Percentiles rank a stretch among this genome's conserved stretches.
phyloP scores from a whole-genome alignment of 2,888 invertebrate genomes.

The Rhagonycha lutea region DNA sequence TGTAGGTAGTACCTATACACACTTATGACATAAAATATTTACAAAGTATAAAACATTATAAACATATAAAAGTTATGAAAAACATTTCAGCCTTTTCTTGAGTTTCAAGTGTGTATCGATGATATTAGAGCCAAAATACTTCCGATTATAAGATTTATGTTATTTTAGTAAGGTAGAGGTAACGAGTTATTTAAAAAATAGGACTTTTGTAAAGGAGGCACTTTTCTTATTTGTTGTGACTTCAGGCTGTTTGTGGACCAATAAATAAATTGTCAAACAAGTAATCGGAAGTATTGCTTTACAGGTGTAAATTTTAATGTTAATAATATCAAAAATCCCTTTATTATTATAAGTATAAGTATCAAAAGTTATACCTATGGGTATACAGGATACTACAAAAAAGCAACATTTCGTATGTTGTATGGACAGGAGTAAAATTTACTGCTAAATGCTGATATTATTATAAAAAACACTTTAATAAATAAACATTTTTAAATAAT shows the following conservation, averaged over 20 bases:
- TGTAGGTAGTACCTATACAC: not conserved
- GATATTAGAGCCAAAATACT: not conserved
- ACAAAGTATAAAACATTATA: constrained; percentile 17
- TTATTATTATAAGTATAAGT: not conserved
- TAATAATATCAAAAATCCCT: not conserved
- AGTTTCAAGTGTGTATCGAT: not conserved
- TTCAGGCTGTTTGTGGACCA: not conserved
- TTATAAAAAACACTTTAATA: not conserved
- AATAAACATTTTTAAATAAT: constrained; percentile 1
- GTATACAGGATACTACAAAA: not conserved
- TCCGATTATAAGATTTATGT: not conserved
- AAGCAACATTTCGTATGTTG: not conserved
- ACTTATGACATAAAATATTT: constrained; percentile 1
- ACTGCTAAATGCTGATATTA: not conserved
- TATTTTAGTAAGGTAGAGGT: not conserved
- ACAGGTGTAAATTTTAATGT: not conserved
- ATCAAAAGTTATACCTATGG: not conserved
- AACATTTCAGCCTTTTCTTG: constrained; percentile 15
- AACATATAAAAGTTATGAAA: constrained; percentile 14
- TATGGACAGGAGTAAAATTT: not conserved
- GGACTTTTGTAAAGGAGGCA: not conserved
- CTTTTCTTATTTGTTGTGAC: not conserved
- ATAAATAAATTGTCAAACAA: not conserved
- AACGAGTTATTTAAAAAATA: not conserved
- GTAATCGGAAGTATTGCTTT: not conserved